Percentiles rank a stretch among this genome's conserved stretches.
phyloP scores from a whole-genome alignment of 2,888 invertebrate species.

The Helicoverpa assulta region DNA sequence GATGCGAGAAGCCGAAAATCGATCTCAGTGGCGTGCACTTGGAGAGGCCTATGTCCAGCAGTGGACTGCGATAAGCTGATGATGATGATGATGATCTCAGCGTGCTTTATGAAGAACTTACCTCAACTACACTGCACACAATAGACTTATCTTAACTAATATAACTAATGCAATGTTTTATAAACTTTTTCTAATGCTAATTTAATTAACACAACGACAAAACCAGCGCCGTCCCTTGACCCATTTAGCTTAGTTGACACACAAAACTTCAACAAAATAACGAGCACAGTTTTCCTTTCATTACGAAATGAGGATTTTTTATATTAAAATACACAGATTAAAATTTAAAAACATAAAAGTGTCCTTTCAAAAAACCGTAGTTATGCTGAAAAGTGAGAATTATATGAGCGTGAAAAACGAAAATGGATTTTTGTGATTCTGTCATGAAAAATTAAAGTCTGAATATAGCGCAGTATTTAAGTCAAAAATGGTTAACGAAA shows the following conservation, averaged over 20 bases:
- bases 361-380: not conserved
- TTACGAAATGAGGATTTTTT: slow-evolving; percentile 3
- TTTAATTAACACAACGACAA: not conserved
- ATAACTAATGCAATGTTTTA: not conserved
- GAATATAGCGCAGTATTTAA: not conserved
- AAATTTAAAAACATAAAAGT: slow-evolving; percentile 7
- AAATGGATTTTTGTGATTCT: slow-evolving; percentile 12
- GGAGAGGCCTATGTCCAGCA: no score
- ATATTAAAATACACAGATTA: slow-evolving; percentile 1
- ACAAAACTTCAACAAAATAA: slow-evolving; percentile 11
- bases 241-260: slow-evolving; percentile 16
- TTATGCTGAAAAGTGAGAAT: slow-evolving; percentile 13
- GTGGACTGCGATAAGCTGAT: no score
- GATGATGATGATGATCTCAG: no score
- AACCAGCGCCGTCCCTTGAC: not conserved
- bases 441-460: not conserved
- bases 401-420: not conserved
- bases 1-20: no score
- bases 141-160: no score
- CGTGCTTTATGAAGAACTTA: no score
- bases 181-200: not conserved
- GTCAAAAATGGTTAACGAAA: not conserved
- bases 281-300: slow-evolving; percentile 28
- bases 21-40: no score
- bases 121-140: no score